A percentile compares a stretch with the other conserved stretches of the same genome.
Evolutionary conservation across 2,797 vertebrate genomes (phyloP).

Genomic region (Clarias laeviceps): DNA sequence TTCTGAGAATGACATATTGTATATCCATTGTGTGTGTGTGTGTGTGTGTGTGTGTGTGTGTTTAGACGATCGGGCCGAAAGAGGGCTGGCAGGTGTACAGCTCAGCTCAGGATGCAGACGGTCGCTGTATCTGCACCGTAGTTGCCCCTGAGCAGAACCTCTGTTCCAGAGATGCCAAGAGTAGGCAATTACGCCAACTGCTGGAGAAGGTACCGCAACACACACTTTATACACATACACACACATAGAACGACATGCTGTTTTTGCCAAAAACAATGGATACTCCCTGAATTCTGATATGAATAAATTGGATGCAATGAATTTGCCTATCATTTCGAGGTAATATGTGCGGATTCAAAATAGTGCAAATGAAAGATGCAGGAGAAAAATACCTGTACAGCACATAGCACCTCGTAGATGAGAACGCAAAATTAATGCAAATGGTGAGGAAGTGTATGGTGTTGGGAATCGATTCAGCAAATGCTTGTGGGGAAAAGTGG

Average conservation of each 20-base stretch:
- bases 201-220: constrained; percentile 87
- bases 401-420: not conserved
- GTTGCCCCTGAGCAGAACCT: constrained; percentile 96
- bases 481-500: not conserved
- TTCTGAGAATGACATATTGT: not conserved
- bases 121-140: constrained; percentile 96
- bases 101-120: constrained; percentile 95
- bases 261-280: not conserved
- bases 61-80: constrained; percentile 91
- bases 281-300: not conserved
- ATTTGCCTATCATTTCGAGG: not conserved
- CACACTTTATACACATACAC: constrained; percentile 14
- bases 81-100: constrained; percentile 99
- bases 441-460: not conserved
- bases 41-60: constrained; percentile 3
- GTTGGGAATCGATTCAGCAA: not conserved
- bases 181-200: constrained; percentile 91
- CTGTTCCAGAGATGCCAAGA: constrained; percentile 96
- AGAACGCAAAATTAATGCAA: not conserved
- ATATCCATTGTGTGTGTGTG: not conserved
- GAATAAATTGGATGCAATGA: not conserved
- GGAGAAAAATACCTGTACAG: not conserved
- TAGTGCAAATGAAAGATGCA: not conserved
- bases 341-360: not conserved
- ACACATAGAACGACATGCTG: not conserved